phyloP scores from a whole-genome alignment of 2,888 invertebrate genomes.

The Heliconius ismenius region DNA sequence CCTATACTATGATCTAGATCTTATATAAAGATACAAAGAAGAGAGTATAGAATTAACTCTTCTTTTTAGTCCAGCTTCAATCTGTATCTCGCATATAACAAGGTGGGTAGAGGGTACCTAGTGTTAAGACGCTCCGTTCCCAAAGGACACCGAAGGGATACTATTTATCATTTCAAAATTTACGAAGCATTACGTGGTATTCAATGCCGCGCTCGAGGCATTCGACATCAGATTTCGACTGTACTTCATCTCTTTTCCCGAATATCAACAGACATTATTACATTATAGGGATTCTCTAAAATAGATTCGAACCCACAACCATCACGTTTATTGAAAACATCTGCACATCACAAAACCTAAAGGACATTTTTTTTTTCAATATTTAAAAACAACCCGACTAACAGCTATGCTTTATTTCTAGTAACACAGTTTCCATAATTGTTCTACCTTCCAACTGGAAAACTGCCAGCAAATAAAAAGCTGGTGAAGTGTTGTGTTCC shows the following conservation, averaged over 20 bases:
- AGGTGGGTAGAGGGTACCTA: neutral
- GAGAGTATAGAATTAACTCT: no score
- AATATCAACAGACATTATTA: neutral
- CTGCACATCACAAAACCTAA: no score
- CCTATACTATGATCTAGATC: no score
- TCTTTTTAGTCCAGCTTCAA: neutral
- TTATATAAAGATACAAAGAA: no score
- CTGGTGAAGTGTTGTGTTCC: slow-evolving; percentile 31
- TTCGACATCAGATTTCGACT: no score
- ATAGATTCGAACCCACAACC: neutral
- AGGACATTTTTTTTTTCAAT: slow-evolving; percentile 8
- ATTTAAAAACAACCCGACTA: slow-evolving; percentile 21
- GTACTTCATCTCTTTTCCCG: neutral
- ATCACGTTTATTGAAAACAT: neutral
- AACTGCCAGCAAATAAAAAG: slow-evolving; percentile 36
- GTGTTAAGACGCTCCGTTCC: neutral
- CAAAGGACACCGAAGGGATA: no score
- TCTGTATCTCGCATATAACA: neutral
- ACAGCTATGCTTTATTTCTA: slow-evolving; percentile 28
- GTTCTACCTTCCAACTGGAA: slow-evolving; percentile 34
- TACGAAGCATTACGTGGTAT: no score
- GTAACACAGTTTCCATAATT: slow-evolving; percentile 32
- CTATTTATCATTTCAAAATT: neutral
- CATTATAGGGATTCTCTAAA: neutral
- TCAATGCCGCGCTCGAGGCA: no score